These are phyloP conservation scores for Poeciliopsis occidentalis DNA, from an alignment of 2,113 vertebrate species.

Conservation along the genomic window DNA sequence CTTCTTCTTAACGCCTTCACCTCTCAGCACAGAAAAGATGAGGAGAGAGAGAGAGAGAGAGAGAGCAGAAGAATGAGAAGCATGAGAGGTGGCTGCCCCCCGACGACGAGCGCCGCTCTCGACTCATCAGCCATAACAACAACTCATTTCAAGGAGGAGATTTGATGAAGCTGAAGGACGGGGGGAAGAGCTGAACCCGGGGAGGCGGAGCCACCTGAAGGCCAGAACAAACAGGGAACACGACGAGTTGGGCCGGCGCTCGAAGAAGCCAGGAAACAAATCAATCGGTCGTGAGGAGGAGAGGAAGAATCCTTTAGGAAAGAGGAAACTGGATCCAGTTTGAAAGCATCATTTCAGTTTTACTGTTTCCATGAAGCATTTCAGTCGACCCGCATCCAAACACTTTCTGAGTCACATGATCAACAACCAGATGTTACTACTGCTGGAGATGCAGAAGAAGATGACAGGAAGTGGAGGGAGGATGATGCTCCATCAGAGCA, in stretches of 20 bases:
- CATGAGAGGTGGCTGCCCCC: constrained; percentile 3
- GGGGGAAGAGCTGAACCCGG: not conserved
- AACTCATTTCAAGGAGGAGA: constrained; percentile 57
- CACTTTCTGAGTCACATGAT: too few species aligned
- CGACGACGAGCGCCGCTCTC: constrained; percentile 33
- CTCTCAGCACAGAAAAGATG: constrained; percentile 6
- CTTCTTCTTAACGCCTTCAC: constrained; percentile 60
- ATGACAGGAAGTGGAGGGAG: too few species aligned
- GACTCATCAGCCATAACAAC: constrained; percentile 56
- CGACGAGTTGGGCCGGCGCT: constrained; percentile 18
- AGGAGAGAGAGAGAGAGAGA: constrained; percentile 6
- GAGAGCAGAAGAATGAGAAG: constrained; percentile 24
- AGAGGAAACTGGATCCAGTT: not conserved
- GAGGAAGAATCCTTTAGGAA: constrained; percentile 1
- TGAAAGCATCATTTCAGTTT: not conserved
- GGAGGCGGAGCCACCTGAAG: constrained; percentile 43
- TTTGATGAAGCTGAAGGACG: constrained; percentile 39
- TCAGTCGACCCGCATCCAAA: too few species aligned
- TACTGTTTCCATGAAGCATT: too few species aligned
- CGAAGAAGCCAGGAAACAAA: constrained; percentile 20
- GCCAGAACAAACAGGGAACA: constrained; percentile 39
- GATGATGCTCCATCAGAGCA: too few species aligned
- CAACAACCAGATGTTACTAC: too few species aligned
- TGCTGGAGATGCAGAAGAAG: too few species aligned
- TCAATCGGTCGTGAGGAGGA: constrained; percentile 7